A percentile compares a stretch with the other conserved stretches of the same genome.
These are phyloP conservation scores for Dermolepida albohirtum DNA, from an alignment of 2,888 invertebrate species.

Conservation along the genomic window DNA sequence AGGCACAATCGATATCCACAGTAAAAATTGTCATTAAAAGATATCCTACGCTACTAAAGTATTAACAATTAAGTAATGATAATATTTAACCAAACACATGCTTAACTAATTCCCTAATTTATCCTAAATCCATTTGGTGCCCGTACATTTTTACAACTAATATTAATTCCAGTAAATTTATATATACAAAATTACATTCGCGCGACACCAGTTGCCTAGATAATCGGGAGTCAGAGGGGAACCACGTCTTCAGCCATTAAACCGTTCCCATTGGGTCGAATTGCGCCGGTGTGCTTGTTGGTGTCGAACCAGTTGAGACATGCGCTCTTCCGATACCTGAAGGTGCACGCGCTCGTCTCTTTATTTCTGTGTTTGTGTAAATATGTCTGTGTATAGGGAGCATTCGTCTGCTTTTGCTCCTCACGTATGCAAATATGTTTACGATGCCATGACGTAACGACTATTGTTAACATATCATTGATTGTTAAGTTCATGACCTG, in stretches of 20 bases:
- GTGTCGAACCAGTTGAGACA: constrained; percentile 46
- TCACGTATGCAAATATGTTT: constrained; percentile 64
- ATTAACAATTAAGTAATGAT: too few relatives aligned
- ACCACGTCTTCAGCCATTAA: constrained; percentile 58
- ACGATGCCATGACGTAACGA: constrained; percentile 63
- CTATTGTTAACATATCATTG: constrained; percentile 66
- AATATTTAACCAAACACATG: too few relatives aligned
- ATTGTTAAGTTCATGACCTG: constrained; percentile 65
- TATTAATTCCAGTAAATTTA: constrained; percentile 46
- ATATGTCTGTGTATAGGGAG: constrained; percentile 18
- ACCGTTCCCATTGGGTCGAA: constrained; percentile 57
- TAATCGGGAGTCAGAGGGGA: constrained; percentile 50
- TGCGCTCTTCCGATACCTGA: constrained; percentile 40
- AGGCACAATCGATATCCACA: too few relatives aligned
- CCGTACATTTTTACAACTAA: not conserved
- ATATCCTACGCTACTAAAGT: too few relatives aligned
- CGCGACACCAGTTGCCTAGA: constrained; percentile 55
- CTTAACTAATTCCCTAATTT: too few relatives aligned
- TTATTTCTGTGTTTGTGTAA: constrained; percentile 24
- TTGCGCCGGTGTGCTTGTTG: constrained; percentile 53
- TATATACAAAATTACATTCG: constrained; percentile 42
- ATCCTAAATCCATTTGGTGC: too few relatives aligned
- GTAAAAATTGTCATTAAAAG: too few relatives aligned
- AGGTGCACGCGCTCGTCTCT: constrained; percentile 30
- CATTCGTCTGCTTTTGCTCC: constrained; percentile 44